Conservation (phyloP, 2,113 vertebrate genomes). For the Ondatra zibethicus region DNA sequence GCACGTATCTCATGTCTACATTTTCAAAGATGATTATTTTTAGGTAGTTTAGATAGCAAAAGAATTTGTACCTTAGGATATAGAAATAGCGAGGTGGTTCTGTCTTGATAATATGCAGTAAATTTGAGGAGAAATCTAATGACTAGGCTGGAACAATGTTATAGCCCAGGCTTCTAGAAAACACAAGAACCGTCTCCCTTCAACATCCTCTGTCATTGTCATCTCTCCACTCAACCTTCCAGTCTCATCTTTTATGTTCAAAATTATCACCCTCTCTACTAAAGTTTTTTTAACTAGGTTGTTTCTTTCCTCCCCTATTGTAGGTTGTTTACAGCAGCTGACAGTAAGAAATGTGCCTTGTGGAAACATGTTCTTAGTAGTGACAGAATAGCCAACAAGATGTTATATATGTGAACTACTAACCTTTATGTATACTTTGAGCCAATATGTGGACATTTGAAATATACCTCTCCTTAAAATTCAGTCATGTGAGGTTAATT, state of each 20-base stretch:
- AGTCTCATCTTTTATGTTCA: background rate
- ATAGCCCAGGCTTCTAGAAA: accelerated
- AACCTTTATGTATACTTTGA: constrained; percentile 53
- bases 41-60: background rate
- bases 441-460: background rate
- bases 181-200: accelerated
- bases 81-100: background rate
- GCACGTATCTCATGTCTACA: background rate
- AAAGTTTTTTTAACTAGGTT: constrained; percentile 40
- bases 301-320: constrained; percentile 5
- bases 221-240: no score
- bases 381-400: constrained; percentile 26
- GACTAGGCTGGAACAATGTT: no score
- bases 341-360: constrained; percentile 11
- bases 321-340: constrained; percentile 35
- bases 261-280: background rate
- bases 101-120: background rate
- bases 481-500: background rate
- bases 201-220: accelerated
- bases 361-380: constrained; percentile 25
- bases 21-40: background rate
- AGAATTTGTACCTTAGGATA: background rate
- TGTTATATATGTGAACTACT: background rate
- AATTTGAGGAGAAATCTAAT: background rate
- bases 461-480: constrained; percentile 10